These are phyloP conservation scores for Catocala nupta DNA, from an alignment of 2,888 invertebrate genomes.

Conservation along the genomic window DNA sequence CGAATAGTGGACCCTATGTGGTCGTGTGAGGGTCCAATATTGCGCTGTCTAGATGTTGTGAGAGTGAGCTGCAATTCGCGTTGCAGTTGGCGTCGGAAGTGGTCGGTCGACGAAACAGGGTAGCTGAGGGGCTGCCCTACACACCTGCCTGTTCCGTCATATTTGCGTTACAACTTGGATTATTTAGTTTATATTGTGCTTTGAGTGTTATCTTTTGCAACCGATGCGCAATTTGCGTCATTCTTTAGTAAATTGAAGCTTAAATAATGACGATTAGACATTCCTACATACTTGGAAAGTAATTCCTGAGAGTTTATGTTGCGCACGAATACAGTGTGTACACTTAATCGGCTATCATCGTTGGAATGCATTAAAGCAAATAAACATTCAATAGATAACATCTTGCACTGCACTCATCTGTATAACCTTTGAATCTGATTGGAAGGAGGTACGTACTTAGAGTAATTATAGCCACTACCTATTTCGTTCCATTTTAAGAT, in stretches of 20 bases:
- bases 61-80: slow-evolving; percentile 59
- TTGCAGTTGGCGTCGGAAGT: slow-evolving; percentile 67
- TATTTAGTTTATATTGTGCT: slow-evolving; percentile 40
- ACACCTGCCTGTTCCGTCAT: slow-evolving; percentile 75
- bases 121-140: slow-evolving; percentile 64
- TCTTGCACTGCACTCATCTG: slow-evolving; percentile 23
- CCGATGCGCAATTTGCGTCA: slow-evolving; percentile 28
- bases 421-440: slow-evolving; percentile 15
- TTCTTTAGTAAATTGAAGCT: slow-evolving; percentile 8
- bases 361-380: slow-evolving; percentile 26
- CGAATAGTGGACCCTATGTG: slow-evolving; percentile 52
- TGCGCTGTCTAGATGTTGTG: slow-evolving; percentile 23
- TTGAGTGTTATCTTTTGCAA: slow-evolving; percentile 35
- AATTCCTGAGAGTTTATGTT: slow-evolving; percentile 22
- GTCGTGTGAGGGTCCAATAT: slow-evolving; percentile 36
- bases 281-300: slow-evolving; percentile 24
- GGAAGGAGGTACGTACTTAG: slow-evolving; percentile 10
- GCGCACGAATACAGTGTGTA: slow-evolving; percentile 17
- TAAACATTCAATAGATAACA: slow-evolving; percentile 33
- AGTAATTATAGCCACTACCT: not conserved
- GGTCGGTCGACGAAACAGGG: slow-evolving; percentile 49
- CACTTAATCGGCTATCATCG: slow-evolving; percentile 31
- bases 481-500: too few relatives aligned
- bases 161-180: slow-evolving; percentile 53
- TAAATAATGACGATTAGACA: slow-evolving; percentile 1